Evolutionary conservation across 2,888 invertebrate species (phyloP).

Genomic region (Mechanitis mazaeus): DNA sequence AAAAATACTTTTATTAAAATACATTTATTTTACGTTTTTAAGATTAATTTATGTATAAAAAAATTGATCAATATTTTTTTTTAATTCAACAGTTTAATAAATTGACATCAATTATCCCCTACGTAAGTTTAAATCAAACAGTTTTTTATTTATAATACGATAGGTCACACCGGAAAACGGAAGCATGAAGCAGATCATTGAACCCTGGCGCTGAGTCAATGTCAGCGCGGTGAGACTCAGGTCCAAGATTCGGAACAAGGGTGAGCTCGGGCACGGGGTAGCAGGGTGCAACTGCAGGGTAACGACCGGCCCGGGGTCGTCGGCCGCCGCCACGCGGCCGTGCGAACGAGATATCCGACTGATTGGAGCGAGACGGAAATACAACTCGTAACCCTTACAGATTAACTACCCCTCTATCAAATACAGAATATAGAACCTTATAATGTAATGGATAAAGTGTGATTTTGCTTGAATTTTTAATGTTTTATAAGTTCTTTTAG

Average conservation of each 20-base stretch:
- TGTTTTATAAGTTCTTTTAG: slow-evolving; percentile 39
- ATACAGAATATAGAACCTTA: slow-evolving; percentile 58
- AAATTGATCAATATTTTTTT: too few species aligned
- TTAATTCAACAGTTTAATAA: too few species aligned
- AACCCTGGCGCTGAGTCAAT: slow-evolving; percentile 66
- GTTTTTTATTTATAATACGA: slow-evolving; percentile 26
- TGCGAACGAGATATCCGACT: slow-evolving; percentile 66
- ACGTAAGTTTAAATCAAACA: neutral
- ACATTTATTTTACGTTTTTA: too few species aligned
- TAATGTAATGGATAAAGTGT: slow-evolving; percentile 53
- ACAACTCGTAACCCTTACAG: slow-evolving; percentile 57
- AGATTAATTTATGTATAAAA: too few species aligned
- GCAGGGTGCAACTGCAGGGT: slow-evolving; percentile 73
- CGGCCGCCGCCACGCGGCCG: slow-evolving; percentile 72
- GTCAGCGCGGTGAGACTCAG: slow-evolving; percentile 58
- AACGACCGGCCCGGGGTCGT: slow-evolving; percentile 72
- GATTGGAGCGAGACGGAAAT: slow-evolving; percentile 68
- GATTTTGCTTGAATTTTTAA: slow-evolving; percentile 43
- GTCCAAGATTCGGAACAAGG: slow-evolving; percentile 70
- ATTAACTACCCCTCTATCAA: slow-evolving; percentile 57
- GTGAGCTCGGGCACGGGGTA: slow-evolving; percentile 63
- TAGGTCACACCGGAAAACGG: slow-evolving; percentile 60
- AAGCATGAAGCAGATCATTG: slow-evolving; percentile 59
- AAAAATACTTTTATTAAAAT: too few species aligned
- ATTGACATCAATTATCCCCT: too few species aligned